phyloP scores from a whole-genome alignment of 2,888 invertebrate genomes.

The Noctua fimbriata region DNA sequence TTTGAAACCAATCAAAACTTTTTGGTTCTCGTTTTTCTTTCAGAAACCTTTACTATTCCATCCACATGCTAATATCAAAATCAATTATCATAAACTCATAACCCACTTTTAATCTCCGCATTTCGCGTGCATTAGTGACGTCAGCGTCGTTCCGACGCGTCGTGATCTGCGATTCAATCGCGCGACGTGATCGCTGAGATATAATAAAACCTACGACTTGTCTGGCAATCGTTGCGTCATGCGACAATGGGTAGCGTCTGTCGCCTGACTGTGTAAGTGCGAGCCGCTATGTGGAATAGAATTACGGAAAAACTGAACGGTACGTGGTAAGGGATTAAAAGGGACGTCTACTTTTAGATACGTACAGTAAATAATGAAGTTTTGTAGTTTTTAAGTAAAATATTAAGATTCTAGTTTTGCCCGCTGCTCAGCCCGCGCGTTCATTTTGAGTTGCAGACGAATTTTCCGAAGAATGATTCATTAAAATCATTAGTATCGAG shows the following conservation, averaged over 20 bases:
- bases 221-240: conserved; percentile 42
- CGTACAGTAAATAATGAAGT: background rate
- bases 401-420: background rate
- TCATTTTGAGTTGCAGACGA: background rate
- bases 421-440: background rate
- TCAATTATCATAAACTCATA: conserved; percentile 22
- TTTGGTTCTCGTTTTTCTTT: background rate
- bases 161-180: conserved; percentile 51
- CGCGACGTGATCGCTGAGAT: conserved; percentile 43
- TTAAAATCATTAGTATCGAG: background rate
- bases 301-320: background rate
- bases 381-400: background rate
- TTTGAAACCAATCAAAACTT: background rate
- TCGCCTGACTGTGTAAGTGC: conserved; percentile 25
- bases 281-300: conserved; percentile 7
- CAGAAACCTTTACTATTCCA: background rate
- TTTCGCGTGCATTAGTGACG: conserved; percentile 38
- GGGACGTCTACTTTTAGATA: background rate
- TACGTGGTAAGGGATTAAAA: background rate
- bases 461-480: background rate
- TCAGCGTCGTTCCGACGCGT: conserved; percentile 18
- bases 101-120: conserved; percentile 33
- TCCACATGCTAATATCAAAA: conserved; percentile 15
- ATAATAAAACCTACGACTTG: conserved; percentile 52
- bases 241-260: conserved; percentile 44